These are phyloP conservation scores for Sinosuthora webbiana DNA, from an alignment of 2,113 vertebrate species.

Conservation along the genomic window DNA sequence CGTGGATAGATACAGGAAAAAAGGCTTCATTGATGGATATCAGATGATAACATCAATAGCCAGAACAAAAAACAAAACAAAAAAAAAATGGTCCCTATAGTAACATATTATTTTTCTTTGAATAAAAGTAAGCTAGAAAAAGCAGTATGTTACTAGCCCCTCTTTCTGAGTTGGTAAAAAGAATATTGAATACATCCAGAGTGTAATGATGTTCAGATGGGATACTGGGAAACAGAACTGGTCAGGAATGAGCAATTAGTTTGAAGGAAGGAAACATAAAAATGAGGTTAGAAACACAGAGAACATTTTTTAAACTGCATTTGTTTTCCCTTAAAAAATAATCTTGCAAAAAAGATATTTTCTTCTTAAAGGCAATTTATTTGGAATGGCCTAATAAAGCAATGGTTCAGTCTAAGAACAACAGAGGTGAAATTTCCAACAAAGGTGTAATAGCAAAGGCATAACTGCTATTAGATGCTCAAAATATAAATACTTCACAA, in stretches of 20 bases:
- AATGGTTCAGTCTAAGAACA: background rate
- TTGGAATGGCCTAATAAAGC: background rate
- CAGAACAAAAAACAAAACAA: background rate
- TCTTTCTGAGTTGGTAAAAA: background rate
- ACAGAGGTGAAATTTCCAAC: background rate
- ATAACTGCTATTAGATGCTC: background rate
- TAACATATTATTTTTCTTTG: background rate
- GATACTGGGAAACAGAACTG: background rate
- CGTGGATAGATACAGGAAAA: background rate
- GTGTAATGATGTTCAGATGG: background rate
- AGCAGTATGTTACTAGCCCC: background rate
- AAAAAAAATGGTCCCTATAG: background rate
- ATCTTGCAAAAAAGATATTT: background rate
- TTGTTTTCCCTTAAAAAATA: background rate
- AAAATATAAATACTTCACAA: background rate
- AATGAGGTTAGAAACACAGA: background rate
- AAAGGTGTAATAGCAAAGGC: background rate
- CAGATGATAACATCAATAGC: conserved; percentile 1
- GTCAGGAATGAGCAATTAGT: background rate
- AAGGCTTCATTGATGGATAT: conserved; percentile 3
- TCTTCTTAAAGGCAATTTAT: background rate
- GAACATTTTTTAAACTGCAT: background rate
- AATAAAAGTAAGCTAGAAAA: background rate
- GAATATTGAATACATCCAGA: background rate
- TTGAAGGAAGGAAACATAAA: conserved; percentile 10